phyloP scores from a whole-genome alignment of 2,113 vertebrate species.

The Serinus canaria region DNA sequence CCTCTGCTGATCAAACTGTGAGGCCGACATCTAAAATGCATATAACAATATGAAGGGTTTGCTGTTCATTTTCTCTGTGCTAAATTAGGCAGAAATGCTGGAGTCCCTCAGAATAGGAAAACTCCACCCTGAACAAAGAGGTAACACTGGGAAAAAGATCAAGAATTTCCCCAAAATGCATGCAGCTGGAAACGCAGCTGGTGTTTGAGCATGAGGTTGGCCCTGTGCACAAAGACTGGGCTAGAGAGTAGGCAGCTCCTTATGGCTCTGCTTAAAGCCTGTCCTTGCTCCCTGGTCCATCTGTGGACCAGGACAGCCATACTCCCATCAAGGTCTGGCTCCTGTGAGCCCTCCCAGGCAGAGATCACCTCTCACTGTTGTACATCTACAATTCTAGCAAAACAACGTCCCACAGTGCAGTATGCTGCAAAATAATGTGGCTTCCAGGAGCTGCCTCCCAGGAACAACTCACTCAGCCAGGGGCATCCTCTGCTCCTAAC shows the following conservation, averaged over 20 bases:
- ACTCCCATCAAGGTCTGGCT: background rate
- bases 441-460: background rate
- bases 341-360: background rate
- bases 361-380: background rate
- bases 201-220: background rate
- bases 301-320: background rate
- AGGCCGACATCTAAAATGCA: slow-evolving; percentile 53
- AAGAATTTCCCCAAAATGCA: slow-evolving; percentile 28
- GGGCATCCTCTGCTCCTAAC: background rate
- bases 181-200: background rate
- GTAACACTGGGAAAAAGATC: slow-evolving; percentile 31
- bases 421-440: accelerated
- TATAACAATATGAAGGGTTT: slow-evolving; percentile 65
- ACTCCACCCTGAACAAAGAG: slow-evolving; percentile 44
- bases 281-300: background rate
- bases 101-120: slow-evolving; percentile 30
- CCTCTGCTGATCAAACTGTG: slow-evolving; percentile 62
- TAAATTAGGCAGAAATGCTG: slow-evolving; percentile 29
- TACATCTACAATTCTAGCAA: background rate
- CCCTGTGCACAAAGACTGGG: background rate
- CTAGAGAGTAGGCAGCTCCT: background rate
- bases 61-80: slow-evolving; percentile 47
- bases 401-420: accelerated
- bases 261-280: background rate
- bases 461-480: background rate